Evolutionary conservation across 2,888 invertebrate species (phyloP), one percentile per base, ranked within the genome.

Genomic region (Harpalus rufipes): DNA sequence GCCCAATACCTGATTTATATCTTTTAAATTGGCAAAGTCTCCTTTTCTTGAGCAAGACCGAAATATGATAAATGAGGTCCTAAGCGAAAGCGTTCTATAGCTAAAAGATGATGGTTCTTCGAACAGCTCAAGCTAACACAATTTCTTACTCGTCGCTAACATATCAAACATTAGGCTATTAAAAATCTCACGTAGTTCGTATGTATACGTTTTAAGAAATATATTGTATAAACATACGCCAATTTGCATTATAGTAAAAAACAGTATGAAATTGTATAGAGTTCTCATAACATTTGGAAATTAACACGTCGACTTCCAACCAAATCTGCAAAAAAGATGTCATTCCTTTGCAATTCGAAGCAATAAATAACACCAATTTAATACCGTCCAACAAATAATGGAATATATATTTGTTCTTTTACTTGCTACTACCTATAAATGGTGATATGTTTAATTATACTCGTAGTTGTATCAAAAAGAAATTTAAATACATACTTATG

Each of bases 131-230:
- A 83, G 83, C 81, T 81, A 81, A 82, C 74, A 74, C 82, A 74
- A 74, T 25, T 56, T 74, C 39, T 72, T 68, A 59, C 56, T 84
- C 84, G 78, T 78, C 65, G 65, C 84, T 84, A 84, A 84, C 84
- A 84, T 84, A 84, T 84, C 84, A 84, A 84, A 84, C 65, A 84
- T 84, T 84, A 84, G 84, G 84, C 84, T 84, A 84, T 84, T 84
- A 84, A 63, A 83, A 84, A 84, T 84, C 84, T 84, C 84, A 84
- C 84, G 58, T 84, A 84, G 63, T 84, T 84, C 65, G 84, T 84
- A 84, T 84, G 84, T 84, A 83, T 84, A 84, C 84, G 78, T 72
- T 84, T 84, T 84, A 84, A 84, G 84, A 84, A 84, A 84, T 84
- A 84, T 84, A 83, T 78, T 83, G 84, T 84, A 84, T 84, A 84